A percentile compares a stretch with the other conserved stretches of the same genome.
These are phyloP conservation scores for Pipistrellus nathusii DNA, from an alignment of 2,797 vertebrate species.

Conservation along the genomic window DNA sequence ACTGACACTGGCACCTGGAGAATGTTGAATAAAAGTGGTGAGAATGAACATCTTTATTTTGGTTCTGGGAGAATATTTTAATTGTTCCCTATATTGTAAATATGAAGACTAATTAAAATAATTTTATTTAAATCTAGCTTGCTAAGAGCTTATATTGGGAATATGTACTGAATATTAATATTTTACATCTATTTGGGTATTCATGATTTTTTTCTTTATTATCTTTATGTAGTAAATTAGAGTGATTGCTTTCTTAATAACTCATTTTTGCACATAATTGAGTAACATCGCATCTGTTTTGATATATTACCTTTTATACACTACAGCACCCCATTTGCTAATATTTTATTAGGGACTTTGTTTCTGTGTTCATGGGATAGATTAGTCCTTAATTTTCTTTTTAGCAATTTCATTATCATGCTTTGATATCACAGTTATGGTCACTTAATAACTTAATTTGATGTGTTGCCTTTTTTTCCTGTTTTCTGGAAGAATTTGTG, in stretches of 20 bases:
- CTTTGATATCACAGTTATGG: background rate
- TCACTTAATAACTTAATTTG: background rate
- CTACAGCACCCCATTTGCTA: background rate
- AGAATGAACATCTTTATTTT: slow-evolving; percentile 5
- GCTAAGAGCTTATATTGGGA: background rate
- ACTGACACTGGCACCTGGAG: background rate
- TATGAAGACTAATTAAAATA: background rate
- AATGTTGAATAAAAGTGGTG: background rate
- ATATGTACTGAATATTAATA: background rate
- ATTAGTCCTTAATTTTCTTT: background rate
- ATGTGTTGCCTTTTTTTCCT: background rate
- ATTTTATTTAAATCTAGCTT: background rate
- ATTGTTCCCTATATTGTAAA: background rate
- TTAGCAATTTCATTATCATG: background rate
- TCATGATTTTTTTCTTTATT: background rate
- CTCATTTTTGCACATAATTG: background rate
- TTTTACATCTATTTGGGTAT: background rate
- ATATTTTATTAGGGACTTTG: slow-evolving; percentile 11
- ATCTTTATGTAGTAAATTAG: background rate
- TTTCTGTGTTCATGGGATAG: background rate
- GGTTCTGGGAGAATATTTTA: background rate
- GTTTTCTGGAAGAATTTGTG: background rate
- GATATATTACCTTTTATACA: background rate
- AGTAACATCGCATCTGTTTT: background rate
- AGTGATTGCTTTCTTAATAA: background rate